Conservation (phyloP, 2,888 invertebrate genomes). For the Nematopogon swammerdamellus region DNA sequence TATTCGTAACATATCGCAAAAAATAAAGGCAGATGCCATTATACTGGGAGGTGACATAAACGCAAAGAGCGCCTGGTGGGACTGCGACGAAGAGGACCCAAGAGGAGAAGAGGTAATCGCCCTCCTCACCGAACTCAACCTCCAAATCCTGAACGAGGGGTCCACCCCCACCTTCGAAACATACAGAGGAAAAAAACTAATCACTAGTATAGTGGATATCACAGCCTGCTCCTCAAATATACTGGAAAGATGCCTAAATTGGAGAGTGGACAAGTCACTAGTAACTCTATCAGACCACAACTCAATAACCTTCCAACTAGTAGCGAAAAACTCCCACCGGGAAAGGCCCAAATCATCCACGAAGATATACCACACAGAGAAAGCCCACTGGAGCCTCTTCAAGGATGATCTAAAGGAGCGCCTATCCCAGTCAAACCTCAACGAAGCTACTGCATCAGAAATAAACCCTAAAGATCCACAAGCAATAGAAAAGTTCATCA, state of each 20-base stretch:
- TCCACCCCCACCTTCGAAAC: slow-evolving; percentile 15
- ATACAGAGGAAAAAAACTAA: slow-evolving; percentile 7
- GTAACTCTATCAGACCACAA: slow-evolving; percentile 5
- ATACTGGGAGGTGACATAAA: slow-evolving; percentile 9
- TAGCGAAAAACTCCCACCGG: neutral
- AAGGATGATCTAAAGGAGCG: neutral
- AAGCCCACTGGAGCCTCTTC: slow-evolving; percentile 7
- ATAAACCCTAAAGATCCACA: neutral
- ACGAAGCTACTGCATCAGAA: too few species aligned
- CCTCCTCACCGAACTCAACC: slow-evolving; percentile 2
- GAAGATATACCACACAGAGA: slow-evolving; percentile 5
- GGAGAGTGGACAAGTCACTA: slow-evolving; percentile 7
- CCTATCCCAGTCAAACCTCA: neutral
- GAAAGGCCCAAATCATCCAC: neutral
- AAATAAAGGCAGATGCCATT: neutral
- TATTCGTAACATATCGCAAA: neutral
- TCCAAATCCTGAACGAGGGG: slow-evolving; percentile 12
- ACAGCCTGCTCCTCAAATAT: slow-evolving; percentile 12
- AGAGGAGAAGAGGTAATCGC: slow-evolving; percentile 9
- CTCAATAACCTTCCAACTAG: slow-evolving; percentile 2
- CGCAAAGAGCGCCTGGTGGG: slow-evolving; percentile 11
- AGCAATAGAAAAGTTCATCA: neutral
- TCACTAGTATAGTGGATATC: slow-evolving; percentile 13
- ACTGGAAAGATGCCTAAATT: slow-evolving; percentile 4
- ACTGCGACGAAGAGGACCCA: slow-evolving; percentile 7